Conservation (phyloP, 2,888 invertebrate species). For the Acanthosepion pharaonis region DNA sequence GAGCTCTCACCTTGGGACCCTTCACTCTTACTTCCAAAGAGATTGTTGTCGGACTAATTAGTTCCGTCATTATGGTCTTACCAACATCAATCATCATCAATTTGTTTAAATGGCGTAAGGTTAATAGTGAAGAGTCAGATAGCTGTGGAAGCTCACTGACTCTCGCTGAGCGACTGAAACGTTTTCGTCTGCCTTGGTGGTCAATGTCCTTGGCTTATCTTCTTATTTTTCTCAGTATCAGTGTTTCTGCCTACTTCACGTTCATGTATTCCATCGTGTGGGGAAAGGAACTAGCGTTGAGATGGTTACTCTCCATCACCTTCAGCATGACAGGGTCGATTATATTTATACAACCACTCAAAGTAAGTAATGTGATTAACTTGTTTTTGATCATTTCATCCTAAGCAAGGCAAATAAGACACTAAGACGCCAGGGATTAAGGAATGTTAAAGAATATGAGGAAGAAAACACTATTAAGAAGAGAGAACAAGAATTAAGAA, state of each 20-base stretch:
- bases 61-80: conserved; percentile 52
- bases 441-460: too few relatives aligned
- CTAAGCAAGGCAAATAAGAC: too few relatives aligned
- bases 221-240: conserved; percentile 64
- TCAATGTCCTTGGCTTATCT: conserved; percentile 69
- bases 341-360: conserved; percentile 53
- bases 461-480: too few relatives aligned
- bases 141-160: background rate
- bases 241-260: conserved; percentile 70
- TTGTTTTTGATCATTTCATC: too few relatives aligned
- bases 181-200: conserved; percentile 58
- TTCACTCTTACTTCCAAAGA: conserved; percentile 56
- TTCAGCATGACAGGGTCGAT: conserved; percentile 51
- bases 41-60: conserved; percentile 58
- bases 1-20: conserved; percentile 52
- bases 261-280: conserved; percentile 71
- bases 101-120: conserved; percentile 50
- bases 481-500: too few relatives aligned
- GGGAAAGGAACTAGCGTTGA: conserved; percentile 67
- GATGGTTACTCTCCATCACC: conserved; percentile 65
- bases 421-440: too few relatives aligned
- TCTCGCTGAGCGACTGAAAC: background rate
- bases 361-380: conserved; percentile 48
- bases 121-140: background rate
- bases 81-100: conserved; percentile 52